These are phyloP conservation scores for Phymorhynchus buccinoides DNA, from an alignment of 1,140 invertebrate genomes.

Conservation along the genomic window DNA sequence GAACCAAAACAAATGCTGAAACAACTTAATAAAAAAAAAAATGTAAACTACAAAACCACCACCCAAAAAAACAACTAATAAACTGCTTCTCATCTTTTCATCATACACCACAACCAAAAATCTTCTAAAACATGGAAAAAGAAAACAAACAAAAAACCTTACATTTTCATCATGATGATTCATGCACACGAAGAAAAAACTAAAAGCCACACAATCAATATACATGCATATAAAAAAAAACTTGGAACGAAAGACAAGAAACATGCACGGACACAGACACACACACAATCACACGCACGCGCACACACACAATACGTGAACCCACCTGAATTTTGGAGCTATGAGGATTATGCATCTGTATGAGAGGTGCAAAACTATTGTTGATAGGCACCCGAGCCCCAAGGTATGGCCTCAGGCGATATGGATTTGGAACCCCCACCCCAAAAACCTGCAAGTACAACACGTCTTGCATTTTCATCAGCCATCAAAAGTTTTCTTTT, in stretches of 20 bases:
- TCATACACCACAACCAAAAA: too few relatives aligned
- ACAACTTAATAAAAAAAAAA: too few relatives aligned
- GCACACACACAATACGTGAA: neutral
- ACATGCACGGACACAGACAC: too few relatives aligned
- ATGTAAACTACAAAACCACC: too few relatives aligned
- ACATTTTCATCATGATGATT: too few relatives aligned
- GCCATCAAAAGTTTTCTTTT: too few relatives aligned
- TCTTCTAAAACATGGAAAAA: too few relatives aligned
- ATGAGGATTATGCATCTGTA: constrained; percentile 95
- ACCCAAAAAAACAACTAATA: too few relatives aligned
- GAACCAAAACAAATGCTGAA: too few relatives aligned
- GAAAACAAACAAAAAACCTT: too few relatives aligned
- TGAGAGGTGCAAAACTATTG: constrained; percentile 89
- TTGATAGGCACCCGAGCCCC: constrained; percentile 92
- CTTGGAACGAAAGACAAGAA: neutral
- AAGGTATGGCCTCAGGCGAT: constrained; percentile 89
- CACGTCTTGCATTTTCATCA: neutral
- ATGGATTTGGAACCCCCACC: constrained; percentile 88
- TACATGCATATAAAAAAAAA: neutral
- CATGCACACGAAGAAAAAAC: constrained; percentile 23
- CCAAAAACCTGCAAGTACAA: constrained; percentile 80
- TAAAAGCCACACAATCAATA: neutral
- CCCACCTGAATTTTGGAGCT: constrained; percentile 86
- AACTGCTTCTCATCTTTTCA: too few relatives aligned
- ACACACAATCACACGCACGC: neutral